Conservation (phyloP, 2,113 vertebrate species). For the Corydoras sp. region DNA sequence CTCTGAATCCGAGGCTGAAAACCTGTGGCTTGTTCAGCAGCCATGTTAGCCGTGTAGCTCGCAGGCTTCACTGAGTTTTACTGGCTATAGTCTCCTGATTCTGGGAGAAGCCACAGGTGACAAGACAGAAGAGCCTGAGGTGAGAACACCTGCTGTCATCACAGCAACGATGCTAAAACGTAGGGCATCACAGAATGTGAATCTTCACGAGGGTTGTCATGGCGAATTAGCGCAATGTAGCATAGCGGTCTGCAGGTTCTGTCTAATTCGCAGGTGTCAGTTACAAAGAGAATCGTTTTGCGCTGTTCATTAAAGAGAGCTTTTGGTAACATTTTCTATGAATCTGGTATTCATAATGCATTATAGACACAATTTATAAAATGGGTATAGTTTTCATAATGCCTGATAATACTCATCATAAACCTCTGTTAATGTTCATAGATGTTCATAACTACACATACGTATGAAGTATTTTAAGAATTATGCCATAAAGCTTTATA, state of each 20-base stretch:
- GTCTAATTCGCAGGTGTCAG: slow-evolving; percentile 39
- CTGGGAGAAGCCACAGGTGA: slow-evolving; percentile 38
- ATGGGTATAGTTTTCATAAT: too few species aligned
- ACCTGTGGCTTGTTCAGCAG: not conserved
- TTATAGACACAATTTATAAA: not conserved
- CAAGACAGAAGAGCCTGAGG: slow-evolving; percentile 28
- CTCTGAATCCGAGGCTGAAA: not conserved
- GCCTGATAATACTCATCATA: too few species aligned
- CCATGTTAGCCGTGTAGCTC: slow-evolving; percentile 15
- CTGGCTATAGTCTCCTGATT: not conserved
- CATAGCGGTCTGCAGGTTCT: slow-evolving; percentile 13
- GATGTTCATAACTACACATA: too few species aligned
- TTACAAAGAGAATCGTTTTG: slow-evolving; percentile 27
- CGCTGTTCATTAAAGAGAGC: slow-evolving; percentile 14
- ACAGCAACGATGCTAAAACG: slow-evolving; percentile 26
- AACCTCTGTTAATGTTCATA: too few species aligned
- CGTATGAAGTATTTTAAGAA: too few species aligned
- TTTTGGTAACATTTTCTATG: not conserved
- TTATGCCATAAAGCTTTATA: too few species aligned
- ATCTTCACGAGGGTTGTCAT: slow-evolving; percentile 36
- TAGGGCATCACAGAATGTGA: slow-evolving; percentile 28
- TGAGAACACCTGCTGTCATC: slow-evolving; percentile 38
- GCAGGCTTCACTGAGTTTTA: slow-evolving; percentile 19
- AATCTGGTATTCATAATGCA: too few species aligned
- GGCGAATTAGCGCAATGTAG: slow-evolving; percentile 34